Evolutionary conservation across 2,888 invertebrate genomes (phyloP).

Genomic region (Caenorhabditis zanzibari): DNA sequence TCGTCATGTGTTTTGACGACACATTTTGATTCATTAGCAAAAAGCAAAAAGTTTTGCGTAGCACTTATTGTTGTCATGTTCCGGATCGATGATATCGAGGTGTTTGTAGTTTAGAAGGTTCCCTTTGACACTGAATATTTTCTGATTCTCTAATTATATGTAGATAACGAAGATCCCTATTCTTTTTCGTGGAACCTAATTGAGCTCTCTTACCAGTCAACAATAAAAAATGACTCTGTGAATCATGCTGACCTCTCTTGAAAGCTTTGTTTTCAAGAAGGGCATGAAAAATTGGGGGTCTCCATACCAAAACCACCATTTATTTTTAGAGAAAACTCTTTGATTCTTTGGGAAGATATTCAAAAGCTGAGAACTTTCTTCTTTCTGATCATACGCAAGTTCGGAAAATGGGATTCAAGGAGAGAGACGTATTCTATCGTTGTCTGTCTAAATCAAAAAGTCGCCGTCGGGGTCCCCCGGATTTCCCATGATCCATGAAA

Average conservation of each 20-base stretch:
- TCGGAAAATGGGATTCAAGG: constrained; percentile 33
- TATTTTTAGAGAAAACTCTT: neutral
- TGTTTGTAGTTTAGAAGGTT: constrained; percentile 14
- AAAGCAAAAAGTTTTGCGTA: neutral
- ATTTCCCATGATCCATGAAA: constrained; percentile 46
- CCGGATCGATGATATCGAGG: neutral
- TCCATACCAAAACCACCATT: neutral
- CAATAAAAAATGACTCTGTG: neutral
- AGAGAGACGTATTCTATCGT: constrained; percentile 9
- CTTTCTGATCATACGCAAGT: neutral
- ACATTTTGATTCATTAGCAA: constrained; percentile 3
- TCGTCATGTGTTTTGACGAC: constrained; percentile 22
- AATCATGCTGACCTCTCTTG: neutral
- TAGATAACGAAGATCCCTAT: neutral
- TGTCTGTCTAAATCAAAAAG: constrained; percentile 38
- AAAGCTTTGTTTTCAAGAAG: neutral
- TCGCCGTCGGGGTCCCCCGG: neutral
- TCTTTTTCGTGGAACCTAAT: neutral
- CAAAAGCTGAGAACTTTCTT: neutral
- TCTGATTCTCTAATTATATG: neutral
- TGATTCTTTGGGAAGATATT: neutral
- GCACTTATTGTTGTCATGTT: neutral
- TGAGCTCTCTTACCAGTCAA: neutral
- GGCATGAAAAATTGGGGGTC: neutral
- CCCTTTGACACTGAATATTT: neutral